Conservation (phyloP, 2,113 vertebrate species). For the Erinaceus europaeus region DNA sequence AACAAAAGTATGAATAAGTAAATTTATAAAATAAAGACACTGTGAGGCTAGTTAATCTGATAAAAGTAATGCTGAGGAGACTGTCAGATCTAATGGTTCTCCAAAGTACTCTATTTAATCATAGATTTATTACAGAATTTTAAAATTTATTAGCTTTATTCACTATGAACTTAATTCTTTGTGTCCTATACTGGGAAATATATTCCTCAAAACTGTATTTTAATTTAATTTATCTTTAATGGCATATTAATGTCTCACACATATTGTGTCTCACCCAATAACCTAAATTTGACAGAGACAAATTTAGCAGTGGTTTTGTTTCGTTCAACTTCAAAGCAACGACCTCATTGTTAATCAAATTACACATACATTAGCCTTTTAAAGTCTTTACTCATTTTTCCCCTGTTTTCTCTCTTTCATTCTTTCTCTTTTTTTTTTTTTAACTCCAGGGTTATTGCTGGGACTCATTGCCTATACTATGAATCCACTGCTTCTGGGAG, state of each 20-base stretch:
- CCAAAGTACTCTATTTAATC: background rate
- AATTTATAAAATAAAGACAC: background rate
- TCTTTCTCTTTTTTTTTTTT: no score
- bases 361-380: background rate
- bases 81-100: background rate
- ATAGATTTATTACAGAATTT: background rate
- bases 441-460: no score
- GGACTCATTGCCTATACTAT: no score
- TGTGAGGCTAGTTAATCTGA: background rate
- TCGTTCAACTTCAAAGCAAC: background rate
- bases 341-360: background rate
- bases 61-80: background rate
- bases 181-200: background rate
- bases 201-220: background rate
- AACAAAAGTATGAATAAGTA: background rate
- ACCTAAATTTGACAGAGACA: background rate
- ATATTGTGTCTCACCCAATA: background rate
- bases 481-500: no score
- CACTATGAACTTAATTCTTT: background rate
- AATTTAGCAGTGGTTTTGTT: background rate
- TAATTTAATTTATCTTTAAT: background rate
- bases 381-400: background rate
- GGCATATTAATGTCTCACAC: no score
- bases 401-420: no score
- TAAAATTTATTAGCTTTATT: background rate